A percentile compares a stretch with the other conserved stretches of the same genome.
Evolutionary conservation across 1,140 invertebrate species (phyloP).

Genomic region (Camponotus floridanus): DNA sequence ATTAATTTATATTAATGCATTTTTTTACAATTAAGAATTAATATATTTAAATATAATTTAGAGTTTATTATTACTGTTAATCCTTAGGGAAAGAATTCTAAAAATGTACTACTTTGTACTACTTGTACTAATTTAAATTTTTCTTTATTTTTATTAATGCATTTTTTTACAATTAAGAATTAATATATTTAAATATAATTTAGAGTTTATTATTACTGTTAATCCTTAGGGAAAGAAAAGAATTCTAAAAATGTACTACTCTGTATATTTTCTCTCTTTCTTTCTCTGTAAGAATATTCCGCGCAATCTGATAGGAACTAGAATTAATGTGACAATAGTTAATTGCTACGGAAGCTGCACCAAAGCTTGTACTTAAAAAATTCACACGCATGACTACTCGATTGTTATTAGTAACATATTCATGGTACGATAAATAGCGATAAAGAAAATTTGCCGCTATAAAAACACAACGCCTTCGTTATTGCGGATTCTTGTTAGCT

Average conservation of each 20-base stretch:
- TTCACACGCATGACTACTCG: constrained; percentile 29
- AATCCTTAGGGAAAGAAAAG: background rate
- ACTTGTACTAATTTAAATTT: constrained; percentile 36
- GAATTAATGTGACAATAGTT: constrained; percentile 34
- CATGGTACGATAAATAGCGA: constrained; percentile 45
- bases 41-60: constrained; percentile 23
- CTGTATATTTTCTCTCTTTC: background rate
- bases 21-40: background rate
- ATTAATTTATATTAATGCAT: background rate
- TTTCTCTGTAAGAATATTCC: background rate
- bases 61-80: background rate
- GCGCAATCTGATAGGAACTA: background rate
- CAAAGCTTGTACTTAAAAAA: constrained; percentile 20
- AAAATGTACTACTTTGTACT: background rate
- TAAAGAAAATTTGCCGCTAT: constrained; percentile 14
- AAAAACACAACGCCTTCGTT: constrained; percentile 46
- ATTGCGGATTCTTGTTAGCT: constrained; percentile 55
- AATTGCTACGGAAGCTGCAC: background rate
- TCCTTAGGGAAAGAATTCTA: background rate
- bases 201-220: background rate
- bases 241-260: background rate
- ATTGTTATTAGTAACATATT: constrained; percentile 35
- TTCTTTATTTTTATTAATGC: background rate
- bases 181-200: constrained; percentile 22
- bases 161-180: background rate